A percentile compares a stretch with the other conserved stretches of the same genome.
Evolutionary conservation across 2,888 invertebrate species (phyloP).

Genomic region (Miltochrista miniata): DNA sequence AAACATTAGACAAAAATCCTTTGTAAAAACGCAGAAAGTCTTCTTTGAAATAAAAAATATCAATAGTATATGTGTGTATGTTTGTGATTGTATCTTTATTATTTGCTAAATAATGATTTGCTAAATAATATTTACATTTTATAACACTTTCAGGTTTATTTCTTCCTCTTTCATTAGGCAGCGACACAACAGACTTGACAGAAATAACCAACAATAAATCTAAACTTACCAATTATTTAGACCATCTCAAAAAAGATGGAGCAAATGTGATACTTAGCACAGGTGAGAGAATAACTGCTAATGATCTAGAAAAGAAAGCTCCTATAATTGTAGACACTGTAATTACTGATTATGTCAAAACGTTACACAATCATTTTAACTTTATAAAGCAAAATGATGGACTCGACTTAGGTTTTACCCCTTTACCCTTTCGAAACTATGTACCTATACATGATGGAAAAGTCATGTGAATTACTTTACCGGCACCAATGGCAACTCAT

Average conservation of each 20-base stretch:
- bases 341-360: background rate
- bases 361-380: background rate
- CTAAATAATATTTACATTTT: background rate
- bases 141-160: background rate
- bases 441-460: background rate
- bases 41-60: too few relatives aligned
- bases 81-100: background rate
- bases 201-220: background rate
- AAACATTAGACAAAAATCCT: too few relatives aligned
- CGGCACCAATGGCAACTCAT: background rate
- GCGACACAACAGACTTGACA: too few relatives aligned
- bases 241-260: background rate
- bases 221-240: background rate
- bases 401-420: too few relatives aligned
- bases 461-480: background rate
- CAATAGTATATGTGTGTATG: too few relatives aligned
- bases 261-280: background rate
- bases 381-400: background rate
- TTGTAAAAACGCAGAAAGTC: too few relatives aligned
- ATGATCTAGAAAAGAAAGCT: background rate
- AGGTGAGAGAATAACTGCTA: background rate
- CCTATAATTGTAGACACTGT: background rate
- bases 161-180: background rate
- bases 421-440: background rate
- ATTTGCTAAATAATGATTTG: too few relatives aligned